phyloP scores from a whole-genome alignment of 2,888 invertebrate genomes.

The Agonopterix alstromeriana region DNA sequence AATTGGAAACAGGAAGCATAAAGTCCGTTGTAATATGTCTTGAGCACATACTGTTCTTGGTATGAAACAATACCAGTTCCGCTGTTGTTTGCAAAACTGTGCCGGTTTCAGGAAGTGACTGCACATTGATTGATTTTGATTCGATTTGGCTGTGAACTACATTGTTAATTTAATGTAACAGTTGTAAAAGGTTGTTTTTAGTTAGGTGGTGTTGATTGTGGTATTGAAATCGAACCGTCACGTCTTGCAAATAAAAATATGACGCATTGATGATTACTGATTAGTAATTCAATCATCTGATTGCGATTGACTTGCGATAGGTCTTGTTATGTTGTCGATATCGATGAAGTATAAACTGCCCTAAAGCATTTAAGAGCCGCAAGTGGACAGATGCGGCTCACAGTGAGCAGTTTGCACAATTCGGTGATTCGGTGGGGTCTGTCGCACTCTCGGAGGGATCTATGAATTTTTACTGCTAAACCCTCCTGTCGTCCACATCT shows the following conservation, averaged over 20 bases:
- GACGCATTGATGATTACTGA: no score
- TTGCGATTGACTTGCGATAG: no score
- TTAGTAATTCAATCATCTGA: no score
- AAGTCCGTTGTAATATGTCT: slow-evolving; percentile 60
- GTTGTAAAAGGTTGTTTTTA: background rate
- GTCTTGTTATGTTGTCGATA: slow-evolving; percentile 16
- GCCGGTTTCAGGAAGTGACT: slow-evolving; percentile 63
- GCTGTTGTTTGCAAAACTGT: slow-evolving; percentile 66
- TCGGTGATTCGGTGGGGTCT: slow-evolving; percentile 47
- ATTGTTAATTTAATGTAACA: slow-evolving; percentile 11
- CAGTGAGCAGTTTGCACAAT: slow-evolving; percentile 67
- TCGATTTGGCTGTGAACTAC: slow-evolving; percentile 25
- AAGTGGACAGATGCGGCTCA: slow-evolving; percentile 71
- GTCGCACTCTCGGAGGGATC: slow-evolving; percentile 50
- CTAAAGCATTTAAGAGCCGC: slow-evolving; percentile 24
- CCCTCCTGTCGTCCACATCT: slow-evolving; percentile 70
- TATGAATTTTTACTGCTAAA: slow-evolving; percentile 55
- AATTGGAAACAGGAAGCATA: slow-evolving; percentile 71
- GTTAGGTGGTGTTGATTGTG: slow-evolving; percentile 11
- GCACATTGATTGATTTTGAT: slow-evolving; percentile 26
- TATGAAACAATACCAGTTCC: slow-evolving; percentile 74
- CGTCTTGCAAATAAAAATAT: no score
- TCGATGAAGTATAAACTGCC: slow-evolving; percentile 18
- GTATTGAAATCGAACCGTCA: slow-evolving; percentile 24
- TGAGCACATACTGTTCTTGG: slow-evolving; percentile 57